These are phyloP conservation scores for Salvelinus fontinalis DNA, from an alignment of 2,113 vertebrate genomes.

Conservation along the genomic window DNA sequence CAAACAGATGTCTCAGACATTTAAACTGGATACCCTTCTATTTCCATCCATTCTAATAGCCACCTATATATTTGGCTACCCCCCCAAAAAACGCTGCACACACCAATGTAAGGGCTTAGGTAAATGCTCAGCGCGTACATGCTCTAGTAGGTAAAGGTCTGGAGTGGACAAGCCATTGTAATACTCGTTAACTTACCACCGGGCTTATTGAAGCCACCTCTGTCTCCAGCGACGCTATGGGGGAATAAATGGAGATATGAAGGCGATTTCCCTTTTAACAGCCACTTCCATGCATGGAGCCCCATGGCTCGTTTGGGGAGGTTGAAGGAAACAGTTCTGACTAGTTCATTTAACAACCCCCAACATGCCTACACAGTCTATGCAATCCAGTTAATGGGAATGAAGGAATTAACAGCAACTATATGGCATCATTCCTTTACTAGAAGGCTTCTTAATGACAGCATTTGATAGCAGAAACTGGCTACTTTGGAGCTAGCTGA, in stretches of 20 bases:
- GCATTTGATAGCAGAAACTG: slow-evolving; percentile 55
- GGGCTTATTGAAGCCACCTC: slow-evolving; percentile 99
- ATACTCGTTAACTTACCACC: slow-evolving; percentile 99
- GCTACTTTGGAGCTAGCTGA: background rate
- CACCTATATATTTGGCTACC: background rate
- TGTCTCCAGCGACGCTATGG: slow-evolving; percentile 99
- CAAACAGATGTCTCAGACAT: slow-evolving; percentile 60
- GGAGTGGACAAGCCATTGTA: slow-evolving; percentile 93
- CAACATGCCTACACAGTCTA: slow-evolving; percentile 47
- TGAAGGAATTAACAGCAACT: slow-evolving; percentile 28
- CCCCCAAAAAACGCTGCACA: slow-evolving; percentile 50
- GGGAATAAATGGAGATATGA: slow-evolving; percentile 99
- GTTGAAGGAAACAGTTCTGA: slow-evolving; percentile 89
- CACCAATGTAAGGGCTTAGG: slow-evolving; percentile 58
- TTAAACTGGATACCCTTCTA: slow-evolving; percentile 44
- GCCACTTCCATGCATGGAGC: slow-evolving; percentile 96
- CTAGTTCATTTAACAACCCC: slow-evolving; percentile 71
- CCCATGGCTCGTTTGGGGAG: slow-evolving; percentile 85
- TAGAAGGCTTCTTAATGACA: slow-evolving; percentile 54
- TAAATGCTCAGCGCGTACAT: slow-evolving; percentile 64
- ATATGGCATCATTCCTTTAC: slow-evolving; percentile 35
- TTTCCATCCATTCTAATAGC: slow-evolving; percentile 23
- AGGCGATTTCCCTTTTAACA: slow-evolving; percentile 98
- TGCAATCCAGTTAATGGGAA: slow-evolving; percentile 29
- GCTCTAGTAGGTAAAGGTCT: slow-evolving; percentile 74